These are phyloP conservation scores for Schizotus pectinicornis DNA, from an alignment of 2,888 invertebrate genomes.

Conservation along the genomic window DNA sequence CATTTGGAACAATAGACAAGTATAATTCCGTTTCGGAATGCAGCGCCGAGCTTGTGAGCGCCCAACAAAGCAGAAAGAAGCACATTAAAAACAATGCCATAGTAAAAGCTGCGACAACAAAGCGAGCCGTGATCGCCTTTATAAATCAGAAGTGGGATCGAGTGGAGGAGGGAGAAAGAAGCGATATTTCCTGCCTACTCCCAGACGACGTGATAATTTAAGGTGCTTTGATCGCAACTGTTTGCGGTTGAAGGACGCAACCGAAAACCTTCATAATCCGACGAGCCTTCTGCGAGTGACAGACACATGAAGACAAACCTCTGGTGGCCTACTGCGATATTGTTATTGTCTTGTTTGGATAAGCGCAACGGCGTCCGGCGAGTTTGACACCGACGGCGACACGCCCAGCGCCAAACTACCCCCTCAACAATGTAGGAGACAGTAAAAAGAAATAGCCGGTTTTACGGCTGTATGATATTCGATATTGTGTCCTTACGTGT, in stretches of 20 bases:
- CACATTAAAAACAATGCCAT: constrained; percentile 19
- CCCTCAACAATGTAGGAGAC: constrained; percentile 26
- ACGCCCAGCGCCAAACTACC: too few species aligned
- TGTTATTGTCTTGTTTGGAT: constrained; percentile 7
- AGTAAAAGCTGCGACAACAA: constrained; percentile 8
- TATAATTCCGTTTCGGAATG: constrained; percentile 11
- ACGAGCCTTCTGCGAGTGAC: too few species aligned
- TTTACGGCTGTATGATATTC: constrained; percentile 41
- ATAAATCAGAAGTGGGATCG: constrained; percentile 21
- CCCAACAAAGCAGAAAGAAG: constrained; percentile 16
- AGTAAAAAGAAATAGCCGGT: constrained; percentile 39
- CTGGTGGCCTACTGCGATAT: background rate
- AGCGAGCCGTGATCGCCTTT: constrained; percentile 10
- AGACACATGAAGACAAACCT: too few species aligned
- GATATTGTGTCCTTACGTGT: constrained; percentile 40
- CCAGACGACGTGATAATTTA: constrained; percentile 14
- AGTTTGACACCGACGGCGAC: constrained; percentile 12
- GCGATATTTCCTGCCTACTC: constrained; percentile 13
- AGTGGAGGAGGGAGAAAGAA: constrained; percentile 4
- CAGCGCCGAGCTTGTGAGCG: background rate
- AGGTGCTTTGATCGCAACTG: constrained; percentile 13
- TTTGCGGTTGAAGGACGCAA: background rate
- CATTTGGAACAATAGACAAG: constrained; percentile 7
- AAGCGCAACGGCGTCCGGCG: constrained; percentile 4
- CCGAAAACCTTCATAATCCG: too few species aligned